These are phyloP conservation scores for Probosciger aterrimus DNA, from an alignment of 2,113 vertebrate genomes.

Conservation along the genomic window DNA sequence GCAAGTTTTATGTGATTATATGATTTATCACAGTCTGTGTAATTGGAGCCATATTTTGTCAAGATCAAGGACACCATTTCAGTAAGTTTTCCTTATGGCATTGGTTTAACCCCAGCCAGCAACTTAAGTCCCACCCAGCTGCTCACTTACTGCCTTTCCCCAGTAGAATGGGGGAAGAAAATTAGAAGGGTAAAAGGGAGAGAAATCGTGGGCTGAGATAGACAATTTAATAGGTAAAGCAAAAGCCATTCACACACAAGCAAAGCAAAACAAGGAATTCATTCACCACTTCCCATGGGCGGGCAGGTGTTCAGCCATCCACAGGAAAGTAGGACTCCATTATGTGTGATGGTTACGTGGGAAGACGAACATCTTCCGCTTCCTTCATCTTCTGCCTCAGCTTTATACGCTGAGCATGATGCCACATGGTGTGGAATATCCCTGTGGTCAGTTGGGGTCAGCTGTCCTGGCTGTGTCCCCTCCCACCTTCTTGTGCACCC, in stretches of 20 bases:
- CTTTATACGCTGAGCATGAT: not conserved
- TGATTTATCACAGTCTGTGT: not conserved
- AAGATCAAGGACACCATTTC: not conserved
- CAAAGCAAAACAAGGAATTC: not conserved
- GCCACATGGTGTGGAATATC: not conserved
- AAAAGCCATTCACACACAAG: not conserved
- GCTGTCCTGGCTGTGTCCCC: not conserved
- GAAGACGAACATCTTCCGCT: not conserved
- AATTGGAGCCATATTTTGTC: not conserved
- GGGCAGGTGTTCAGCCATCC: too few relatives aligned
- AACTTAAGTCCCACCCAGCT: not conserved
- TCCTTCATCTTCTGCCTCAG: not conserved
- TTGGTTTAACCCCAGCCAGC: not conserved
- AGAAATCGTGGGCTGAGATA: not conserved
- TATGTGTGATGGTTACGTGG: not conserved
- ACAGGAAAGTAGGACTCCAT: not conserved
- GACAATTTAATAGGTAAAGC: not conserved
- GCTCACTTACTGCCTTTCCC: not conserved
- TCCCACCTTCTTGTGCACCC: not conserved
- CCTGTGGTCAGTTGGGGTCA: not conserved
- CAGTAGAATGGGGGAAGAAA: not conserved
- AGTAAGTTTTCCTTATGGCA: not conserved
- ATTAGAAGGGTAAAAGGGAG: not conserved
- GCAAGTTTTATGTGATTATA: not conserved
- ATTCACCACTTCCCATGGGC: not conserved